Conservation (phyloP, 2,113 vertebrate genomes). For the Engystomops pustulosus region DNA sequence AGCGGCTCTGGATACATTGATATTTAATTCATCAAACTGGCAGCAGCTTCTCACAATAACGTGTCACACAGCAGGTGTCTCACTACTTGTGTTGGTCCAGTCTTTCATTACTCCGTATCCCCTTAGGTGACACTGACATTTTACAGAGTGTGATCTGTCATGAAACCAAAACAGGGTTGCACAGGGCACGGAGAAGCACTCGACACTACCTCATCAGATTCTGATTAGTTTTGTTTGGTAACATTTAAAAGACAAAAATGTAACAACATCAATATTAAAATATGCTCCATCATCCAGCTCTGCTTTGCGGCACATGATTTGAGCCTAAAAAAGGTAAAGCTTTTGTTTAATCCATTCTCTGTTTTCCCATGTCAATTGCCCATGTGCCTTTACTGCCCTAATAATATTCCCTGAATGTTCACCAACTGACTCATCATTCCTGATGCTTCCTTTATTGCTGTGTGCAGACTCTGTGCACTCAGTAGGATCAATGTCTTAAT, state of each 20-base stretch:
- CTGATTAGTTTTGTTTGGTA: constrained; percentile 7
- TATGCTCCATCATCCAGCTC: neutral
- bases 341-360: too few species aligned
- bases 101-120: constrained; percentile 46
- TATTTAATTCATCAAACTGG: constrained; percentile 57
- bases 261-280: neutral
- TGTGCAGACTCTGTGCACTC: too few species aligned
- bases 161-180: constrained; percentile 27
- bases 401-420: too few species aligned
- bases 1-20: constrained; percentile 34
- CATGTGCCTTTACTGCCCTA: too few species aligned
- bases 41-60: constrained; percentile 42
- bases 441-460: too few species aligned
- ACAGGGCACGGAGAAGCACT: neutral
- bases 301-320: neutral
- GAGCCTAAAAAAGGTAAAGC: too few species aligned
- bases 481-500: too few species aligned
- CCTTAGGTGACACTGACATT: constrained; percentile 53
- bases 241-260: constrained; percentile 14
- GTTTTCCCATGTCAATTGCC: too few species aligned
- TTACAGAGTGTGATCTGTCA: constrained; percentile 37
- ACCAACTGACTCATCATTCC: too few species aligned
- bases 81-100: constrained; percentile 29
- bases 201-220: neutral
- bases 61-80: constrained; percentile 50